Base-by-base conservation (phyloP, 2,113 vertebrate genomes). In the Saguinus midas region DNA sequence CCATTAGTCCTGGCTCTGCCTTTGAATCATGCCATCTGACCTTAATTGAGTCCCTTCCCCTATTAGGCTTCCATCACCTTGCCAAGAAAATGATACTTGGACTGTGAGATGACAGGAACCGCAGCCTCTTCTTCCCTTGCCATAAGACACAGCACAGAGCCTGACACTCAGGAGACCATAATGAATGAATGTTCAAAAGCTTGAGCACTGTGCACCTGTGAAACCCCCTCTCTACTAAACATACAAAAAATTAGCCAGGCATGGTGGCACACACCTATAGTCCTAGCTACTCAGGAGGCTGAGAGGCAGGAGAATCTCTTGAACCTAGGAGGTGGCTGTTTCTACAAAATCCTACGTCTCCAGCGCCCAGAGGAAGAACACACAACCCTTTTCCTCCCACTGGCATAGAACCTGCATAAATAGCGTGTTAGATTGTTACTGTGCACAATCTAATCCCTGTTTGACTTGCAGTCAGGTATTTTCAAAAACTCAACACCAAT, bases 371-470 rank as follows among this genome's bases (percentile, higher is more conserved):
- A 61, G 64, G 18, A 21, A 5, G 48, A 27, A 27, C 9, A 27
- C 8, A 13, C 21, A 16, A 18, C 21, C 25, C 1, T 55, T 58
- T 81, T 11, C 2, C 55, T 52, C 27, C 68, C 50, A 5, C 14
- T 4, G 17, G 43, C 5, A 12, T 10, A 14, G 6, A 68, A 35
- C 6, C 43, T 43, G 52, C 5, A 10, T 50, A 55, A n/a, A 25
- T 27, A 37, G 52, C 0, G 1, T 6, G 27, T 13, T n/a, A 25
- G 37, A n/a, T 9, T 32, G 55, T 29, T 32, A 2, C 43, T 11
- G 29, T 23, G 73, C 1, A 4, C 27, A 58, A 13, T 0, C 23
- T 58, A 58, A 7, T 12, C 57, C 37, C 2, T 7, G 29, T 84
- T 23, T 48, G 12, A 48, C 57, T 9, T 35, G 43, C 20, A 16